Conservation (phyloP, 2,888 invertebrate genomes). For the Callimorpha dominula region DNA sequence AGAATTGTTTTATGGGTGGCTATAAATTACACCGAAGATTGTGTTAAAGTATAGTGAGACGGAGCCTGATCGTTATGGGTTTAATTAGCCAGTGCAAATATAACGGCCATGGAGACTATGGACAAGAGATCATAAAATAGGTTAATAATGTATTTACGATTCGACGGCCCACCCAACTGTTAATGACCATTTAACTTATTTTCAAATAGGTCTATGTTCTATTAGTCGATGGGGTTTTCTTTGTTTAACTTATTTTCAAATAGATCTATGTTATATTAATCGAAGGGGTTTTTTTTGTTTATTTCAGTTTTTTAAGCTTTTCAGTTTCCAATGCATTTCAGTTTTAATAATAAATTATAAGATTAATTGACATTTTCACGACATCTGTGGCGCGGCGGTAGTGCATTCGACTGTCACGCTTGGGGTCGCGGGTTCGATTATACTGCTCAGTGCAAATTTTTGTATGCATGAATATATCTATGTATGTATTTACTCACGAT, state of each 20-base stretch:
- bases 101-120: constrained; percentile 21
- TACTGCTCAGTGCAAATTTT: background rate
- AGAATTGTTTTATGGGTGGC: constrained; percentile 83
- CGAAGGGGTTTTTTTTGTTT: background rate
- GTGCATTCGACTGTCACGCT: no score
- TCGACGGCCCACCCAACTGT: constrained; percentile 47
- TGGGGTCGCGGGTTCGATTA: no score
- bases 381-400: no score
- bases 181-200: constrained; percentile 37
- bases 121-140: constrained; percentile 41
- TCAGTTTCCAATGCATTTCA: background rate
- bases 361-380: no score
- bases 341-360: no score
- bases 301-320: background rate
- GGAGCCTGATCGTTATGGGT: constrained; percentile 63
- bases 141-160: constrained; percentile 51
- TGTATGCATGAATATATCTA: background rate
- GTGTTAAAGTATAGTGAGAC: constrained; percentile 57
- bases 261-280: background rate
- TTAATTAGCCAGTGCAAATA: constrained; percentile 64
- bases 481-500: background rate
- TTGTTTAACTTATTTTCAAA: constrained; percentile 33
- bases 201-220: constrained; percentile 5
- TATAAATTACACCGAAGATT: constrained; percentile 75
- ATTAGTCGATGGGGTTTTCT: background rate